phyloP scores from a whole-genome alignment of 2,888 invertebrate genomes.

The Cephus runcator region DNA sequence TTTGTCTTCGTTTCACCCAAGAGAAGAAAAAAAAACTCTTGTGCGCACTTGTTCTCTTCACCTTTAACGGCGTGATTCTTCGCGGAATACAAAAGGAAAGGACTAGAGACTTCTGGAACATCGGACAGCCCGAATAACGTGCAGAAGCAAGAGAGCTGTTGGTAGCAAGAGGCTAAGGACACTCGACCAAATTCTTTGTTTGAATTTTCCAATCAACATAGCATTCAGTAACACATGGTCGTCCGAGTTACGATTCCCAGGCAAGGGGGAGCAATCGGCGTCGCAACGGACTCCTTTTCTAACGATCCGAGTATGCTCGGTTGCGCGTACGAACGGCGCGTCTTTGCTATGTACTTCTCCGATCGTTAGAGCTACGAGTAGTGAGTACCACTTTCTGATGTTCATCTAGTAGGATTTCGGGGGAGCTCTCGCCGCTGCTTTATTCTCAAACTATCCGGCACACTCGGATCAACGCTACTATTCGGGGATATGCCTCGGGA shows the following conservation, averaged over 20 bases:
- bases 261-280: not conserved
- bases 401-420: not conserved
- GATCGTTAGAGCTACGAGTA: not conserved
- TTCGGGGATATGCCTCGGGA: not conserved
- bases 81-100: not conserved
- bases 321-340: not conserved
- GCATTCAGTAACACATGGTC: not conserved
- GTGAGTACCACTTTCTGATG: not conserved
- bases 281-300: not conserved
- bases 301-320: not conserved
- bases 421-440: not conserved
- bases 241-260: not conserved
- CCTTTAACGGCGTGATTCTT: not conserved
- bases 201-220: not conserved
- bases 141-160: not conserved
- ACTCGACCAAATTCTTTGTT: too few species aligned
- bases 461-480: not conserved
- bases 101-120: slow-evolving; percentile 1
- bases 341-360: not conserved
- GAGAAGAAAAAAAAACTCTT: not conserved
- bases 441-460: not conserved
- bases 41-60: not conserved
- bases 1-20: not conserved
- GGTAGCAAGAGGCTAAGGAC: too few species aligned
- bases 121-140: not conserved